Percentiles rank a stretch among this genome's conserved stretches.
These are phyloP conservation scores for Progne subis DNA, from an alignment of 2,113 vertebrate genomes.

Conservation along the genomic window DNA sequence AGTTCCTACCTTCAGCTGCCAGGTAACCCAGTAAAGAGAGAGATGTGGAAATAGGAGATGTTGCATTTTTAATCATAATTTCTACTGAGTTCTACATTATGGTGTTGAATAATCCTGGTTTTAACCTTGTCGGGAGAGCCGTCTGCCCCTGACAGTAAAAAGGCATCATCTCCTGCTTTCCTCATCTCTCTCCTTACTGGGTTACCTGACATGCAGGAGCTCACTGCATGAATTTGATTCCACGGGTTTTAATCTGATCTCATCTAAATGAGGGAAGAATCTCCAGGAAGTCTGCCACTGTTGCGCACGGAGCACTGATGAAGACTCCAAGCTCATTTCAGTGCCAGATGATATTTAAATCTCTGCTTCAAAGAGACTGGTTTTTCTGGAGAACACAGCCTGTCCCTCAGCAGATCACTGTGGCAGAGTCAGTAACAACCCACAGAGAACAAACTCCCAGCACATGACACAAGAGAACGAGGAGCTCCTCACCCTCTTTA, in stretches of 20 bases:
- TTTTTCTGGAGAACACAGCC: conserved; percentile 7
- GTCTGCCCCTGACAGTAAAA: background rate
- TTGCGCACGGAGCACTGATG: background rate
- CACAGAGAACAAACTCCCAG: background rate
- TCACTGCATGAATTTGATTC: background rate
- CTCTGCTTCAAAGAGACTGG: background rate
- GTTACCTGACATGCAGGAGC: background rate
- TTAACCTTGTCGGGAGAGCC: background rate
- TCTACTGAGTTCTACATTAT: background rate
- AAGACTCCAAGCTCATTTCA: background rate
- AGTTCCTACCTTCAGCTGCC: background rate
- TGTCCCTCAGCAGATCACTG: background rate
- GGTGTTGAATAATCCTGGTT: background rate
- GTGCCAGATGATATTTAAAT: background rate
- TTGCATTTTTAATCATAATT: background rate
- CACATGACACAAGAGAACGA: background rate
- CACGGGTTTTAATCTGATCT: background rate
- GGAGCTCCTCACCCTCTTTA: background rate
- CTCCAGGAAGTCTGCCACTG: background rate
- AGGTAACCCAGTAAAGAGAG: background rate
- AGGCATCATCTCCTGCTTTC: background rate
- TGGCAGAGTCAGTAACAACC: background rate
- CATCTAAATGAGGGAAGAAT: background rate
- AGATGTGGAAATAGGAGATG: background rate
- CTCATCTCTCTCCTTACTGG: background rate